Evolutionary conservation across 2,797 vertebrate genomes (phyloP).

Genomic region (Limnodromus scolopaceus): DNA sequence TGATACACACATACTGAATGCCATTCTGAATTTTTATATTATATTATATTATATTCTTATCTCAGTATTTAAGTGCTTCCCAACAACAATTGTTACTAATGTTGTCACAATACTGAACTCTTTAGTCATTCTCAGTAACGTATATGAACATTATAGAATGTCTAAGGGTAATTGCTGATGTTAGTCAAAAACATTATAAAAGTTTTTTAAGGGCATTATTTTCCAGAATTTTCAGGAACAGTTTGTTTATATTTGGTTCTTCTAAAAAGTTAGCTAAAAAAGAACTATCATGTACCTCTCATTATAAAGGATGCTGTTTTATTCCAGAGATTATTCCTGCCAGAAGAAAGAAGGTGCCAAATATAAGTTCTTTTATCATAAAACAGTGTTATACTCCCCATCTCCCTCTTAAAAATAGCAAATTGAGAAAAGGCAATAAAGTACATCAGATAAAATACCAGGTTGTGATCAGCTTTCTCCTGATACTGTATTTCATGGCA

Average conservation of each 20-base stretch:
- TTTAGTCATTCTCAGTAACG: neutral
- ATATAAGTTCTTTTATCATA: neutral
- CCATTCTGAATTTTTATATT: neutral
- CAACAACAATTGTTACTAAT: neutral
- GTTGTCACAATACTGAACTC: neutral
- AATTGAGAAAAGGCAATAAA: neutral
- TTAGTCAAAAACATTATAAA: neutral
- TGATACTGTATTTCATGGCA: neutral
- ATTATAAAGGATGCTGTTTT: neutral
- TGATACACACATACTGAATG: neutral
- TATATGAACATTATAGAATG: neutral
- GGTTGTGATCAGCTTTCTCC: neutral
- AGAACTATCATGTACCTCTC: neutral
- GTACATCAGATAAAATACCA: neutral
- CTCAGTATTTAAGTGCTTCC: neutral
- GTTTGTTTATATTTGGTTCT: neutral
- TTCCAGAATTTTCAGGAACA: neutral
- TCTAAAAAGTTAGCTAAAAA: neutral
- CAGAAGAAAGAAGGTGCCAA: neutral
- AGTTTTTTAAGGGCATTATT: neutral
- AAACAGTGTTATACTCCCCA: neutral
- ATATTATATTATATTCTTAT: no score
- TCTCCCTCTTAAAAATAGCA: neutral
- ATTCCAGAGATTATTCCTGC: neutral
- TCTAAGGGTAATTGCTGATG: neutral